Evolutionary conservation across 2,888 invertebrate genomes (phyloP).

Genomic region (Lysandra bellargus): DNA sequence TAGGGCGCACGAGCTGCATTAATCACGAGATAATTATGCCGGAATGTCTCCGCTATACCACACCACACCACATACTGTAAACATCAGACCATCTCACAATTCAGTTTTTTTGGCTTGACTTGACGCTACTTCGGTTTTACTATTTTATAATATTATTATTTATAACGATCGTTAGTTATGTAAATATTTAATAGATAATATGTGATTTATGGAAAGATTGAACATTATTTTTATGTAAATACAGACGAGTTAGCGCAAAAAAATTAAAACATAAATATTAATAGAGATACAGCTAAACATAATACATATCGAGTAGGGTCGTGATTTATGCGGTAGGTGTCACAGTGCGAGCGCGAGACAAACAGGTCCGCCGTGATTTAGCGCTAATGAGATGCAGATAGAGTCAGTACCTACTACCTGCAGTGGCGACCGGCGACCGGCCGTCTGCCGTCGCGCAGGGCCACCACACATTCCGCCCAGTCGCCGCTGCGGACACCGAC

Average conservation of each 20-base stretch:
- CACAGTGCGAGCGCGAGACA: background rate
- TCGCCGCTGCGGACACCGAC: background rate
- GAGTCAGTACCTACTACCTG: background rate
- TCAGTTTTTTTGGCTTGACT: background rate
- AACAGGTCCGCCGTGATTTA: slow-evolving; percentile 3
- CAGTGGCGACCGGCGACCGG: slow-evolving; percentile 20
- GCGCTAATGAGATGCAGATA: slow-evolving; percentile 21
- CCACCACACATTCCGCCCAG: background rate
- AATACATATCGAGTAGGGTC: background rate
- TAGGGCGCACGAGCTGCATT: slow-evolving; percentile 19
- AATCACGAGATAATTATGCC: background rate
- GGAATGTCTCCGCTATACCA: slow-evolving; percentile 1
- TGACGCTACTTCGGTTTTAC: background rate
- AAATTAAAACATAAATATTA: background rate
- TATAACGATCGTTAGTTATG: background rate
- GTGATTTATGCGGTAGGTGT: background rate
- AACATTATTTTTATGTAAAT: background rate
- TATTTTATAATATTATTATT: background rate
- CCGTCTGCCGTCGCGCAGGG: slow-evolving; percentile 11
- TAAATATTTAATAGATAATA: background rate
- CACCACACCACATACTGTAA: background rate
- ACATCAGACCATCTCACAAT: background rate
- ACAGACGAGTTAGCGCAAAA: background rate
- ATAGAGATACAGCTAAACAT: background rate
- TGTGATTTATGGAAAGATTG: background rate